phyloP scores from a whole-genome alignment of 2,113 vertebrate species.

The Apistogramma diplotaenia region DNA sequence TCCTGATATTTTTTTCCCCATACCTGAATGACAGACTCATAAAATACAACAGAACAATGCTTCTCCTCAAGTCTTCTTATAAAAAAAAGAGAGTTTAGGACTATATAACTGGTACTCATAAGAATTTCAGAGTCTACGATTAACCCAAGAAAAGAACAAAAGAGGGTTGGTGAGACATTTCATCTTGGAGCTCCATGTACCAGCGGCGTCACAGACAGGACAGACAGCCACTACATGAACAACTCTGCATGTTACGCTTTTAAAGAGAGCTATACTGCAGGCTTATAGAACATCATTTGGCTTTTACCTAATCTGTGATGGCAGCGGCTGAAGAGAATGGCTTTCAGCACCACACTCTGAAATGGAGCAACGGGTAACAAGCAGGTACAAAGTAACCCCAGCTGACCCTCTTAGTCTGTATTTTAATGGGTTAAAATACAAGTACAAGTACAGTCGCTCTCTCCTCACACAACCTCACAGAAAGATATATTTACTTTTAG shows the following conservation, averaged over 20 bases:
- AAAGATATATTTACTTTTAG: neutral
- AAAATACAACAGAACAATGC: neutral
- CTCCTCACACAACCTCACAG: neutral
- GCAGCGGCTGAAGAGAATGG: neutral
- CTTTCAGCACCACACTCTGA: neutral
- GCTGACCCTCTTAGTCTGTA: neutral
- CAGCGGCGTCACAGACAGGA: slow-evolving; percentile 18
- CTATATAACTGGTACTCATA: neutral
- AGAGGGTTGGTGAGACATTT: neutral
- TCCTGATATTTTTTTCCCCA: neutral
- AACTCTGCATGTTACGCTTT: slow-evolving; percentile 4
- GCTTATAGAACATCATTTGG: slow-evolving; percentile 29
- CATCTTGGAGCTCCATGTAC: slow-evolving; percentile 9
- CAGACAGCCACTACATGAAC: slow-evolving; percentile 27
- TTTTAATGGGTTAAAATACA: neutral
- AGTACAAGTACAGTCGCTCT: neutral
- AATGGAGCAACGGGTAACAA: neutral
- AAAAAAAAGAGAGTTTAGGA: neutral
- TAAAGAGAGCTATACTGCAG: neutral
- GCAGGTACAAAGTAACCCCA: neutral
- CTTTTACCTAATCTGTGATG: neutral
- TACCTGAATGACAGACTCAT: neutral
- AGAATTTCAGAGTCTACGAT: neutral
- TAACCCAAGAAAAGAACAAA: neutral
- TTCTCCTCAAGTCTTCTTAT: neutral